phyloP scores from a whole-genome alignment of 2,797 vertebrate genomes.

The Rhodeus uyekii region DNA sequence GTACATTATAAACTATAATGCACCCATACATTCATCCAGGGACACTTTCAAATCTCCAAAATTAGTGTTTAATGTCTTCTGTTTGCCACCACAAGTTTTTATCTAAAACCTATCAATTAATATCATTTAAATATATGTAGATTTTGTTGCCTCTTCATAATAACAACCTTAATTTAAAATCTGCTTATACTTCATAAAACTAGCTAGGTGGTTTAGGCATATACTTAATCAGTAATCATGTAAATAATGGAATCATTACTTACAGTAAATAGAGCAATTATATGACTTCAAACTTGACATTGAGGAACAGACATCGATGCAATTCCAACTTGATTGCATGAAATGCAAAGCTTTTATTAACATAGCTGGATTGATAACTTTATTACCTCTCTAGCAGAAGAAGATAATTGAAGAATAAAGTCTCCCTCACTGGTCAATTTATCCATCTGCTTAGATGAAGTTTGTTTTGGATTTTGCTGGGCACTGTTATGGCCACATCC shows the following conservation, averaged over 20 bases:
- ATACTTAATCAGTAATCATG: not conserved
- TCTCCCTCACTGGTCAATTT: slow-evolving; percentile 66
- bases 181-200: not conserved
- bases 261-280: slow-evolving; percentile 1
- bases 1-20: not conserved
- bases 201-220: not conserved
- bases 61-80: not conserved
- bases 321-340: slow-evolving; percentile 24
- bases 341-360: slow-evolving; percentile 58
- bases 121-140: no score
- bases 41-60: not conserved
- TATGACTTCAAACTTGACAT: not conserved
- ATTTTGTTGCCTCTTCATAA: no score
- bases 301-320: not conserved
- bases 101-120: no score
- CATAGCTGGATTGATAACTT: slow-evolving; percentile 56
- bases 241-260: not conserved
- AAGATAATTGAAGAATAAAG: slow-evolving; percentile 67
- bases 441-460: slow-evolving; percentile 66
- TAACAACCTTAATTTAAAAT: no score
- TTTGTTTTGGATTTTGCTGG: slow-evolving; percentile 75
- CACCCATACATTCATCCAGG: not conserved
- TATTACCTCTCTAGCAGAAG: slow-evolving; percentile 30
- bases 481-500: slow-evolving; percentile 67
- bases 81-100: not conserved